Conservation (phyloP, 2,888 invertebrate species). For the Carpatolechia fugitivella region DNA sequence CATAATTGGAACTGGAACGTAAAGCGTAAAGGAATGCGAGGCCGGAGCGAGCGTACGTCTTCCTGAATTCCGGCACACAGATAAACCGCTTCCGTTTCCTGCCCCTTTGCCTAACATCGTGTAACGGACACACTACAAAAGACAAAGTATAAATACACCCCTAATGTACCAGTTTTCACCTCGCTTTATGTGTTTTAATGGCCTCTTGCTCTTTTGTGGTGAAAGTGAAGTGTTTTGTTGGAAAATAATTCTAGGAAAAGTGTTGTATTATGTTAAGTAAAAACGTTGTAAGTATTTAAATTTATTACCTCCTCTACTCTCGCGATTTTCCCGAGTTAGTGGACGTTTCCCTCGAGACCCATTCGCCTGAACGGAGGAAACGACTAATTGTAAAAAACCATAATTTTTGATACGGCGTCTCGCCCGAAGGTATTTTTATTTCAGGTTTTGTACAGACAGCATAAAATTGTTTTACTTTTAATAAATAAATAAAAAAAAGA, state of each 20-base stretch:
- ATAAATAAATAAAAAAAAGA: no score
- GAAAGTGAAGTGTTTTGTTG: neutral
- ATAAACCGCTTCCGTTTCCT: constrained; percentile 77
- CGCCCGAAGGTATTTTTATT: no score
- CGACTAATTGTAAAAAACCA: no score
- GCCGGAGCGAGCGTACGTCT: constrained; percentile 55
- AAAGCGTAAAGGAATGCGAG: constrained; percentile 67
- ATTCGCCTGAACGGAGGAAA: no score
- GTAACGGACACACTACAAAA: constrained; percentile 68
- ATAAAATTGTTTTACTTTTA: no score
- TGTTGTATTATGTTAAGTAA: neutral
- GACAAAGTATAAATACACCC: constrained; percentile 57
- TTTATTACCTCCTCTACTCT: no score
- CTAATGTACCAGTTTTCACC: constrained; percentile 51
- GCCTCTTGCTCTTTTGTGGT: constrained; percentile 6
- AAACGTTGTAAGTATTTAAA: no score
- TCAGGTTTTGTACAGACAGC: no score
- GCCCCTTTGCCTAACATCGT: constrained; percentile 72
- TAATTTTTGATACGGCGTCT: no score
- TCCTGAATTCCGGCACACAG: constrained; percentile 73
- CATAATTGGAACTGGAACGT: constrained; percentile 55
- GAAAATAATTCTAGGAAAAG: neutral
- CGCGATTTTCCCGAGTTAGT: no score
- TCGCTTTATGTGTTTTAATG: constrained; percentile 18
- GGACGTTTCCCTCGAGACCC: no score